Percentiles rank a stretch among this genome's conserved stretches.
These are phyloP conservation scores for Mesorhabditis sp. DNA, from an alignment of 2,888 invertebrate genomes.

Conservation along the genomic window DNA sequence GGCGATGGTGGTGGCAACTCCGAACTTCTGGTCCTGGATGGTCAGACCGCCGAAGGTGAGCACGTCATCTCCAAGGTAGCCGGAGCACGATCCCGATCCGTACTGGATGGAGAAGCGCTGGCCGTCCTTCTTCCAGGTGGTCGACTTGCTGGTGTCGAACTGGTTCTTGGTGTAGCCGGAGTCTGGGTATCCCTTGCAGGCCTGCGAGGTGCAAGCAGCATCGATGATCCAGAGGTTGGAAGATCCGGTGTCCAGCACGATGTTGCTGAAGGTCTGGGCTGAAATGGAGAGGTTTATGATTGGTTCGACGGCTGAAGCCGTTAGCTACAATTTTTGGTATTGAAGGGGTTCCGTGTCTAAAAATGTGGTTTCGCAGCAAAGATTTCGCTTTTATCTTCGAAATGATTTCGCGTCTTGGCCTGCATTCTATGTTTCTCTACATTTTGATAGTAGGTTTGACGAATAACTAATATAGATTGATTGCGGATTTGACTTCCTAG, in stretches of 20 bases:
- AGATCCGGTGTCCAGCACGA: constrained; percentile 48
- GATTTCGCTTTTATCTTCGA: too few species aligned
- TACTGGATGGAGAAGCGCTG: constrained; percentile 44
- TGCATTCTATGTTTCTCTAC: too few species aligned
- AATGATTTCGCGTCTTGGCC: too few species aligned
- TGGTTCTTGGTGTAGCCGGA: constrained; percentile 41
- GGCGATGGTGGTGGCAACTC: constrained; percentile 39
- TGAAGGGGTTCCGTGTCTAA: not conserved
- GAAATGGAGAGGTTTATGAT: constrained; percentile 9
- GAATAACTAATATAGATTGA: too few species aligned
- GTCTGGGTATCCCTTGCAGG: constrained; percentile 42
- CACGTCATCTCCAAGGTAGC: constrained; percentile 42
- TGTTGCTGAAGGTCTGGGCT: constrained; percentile 34
- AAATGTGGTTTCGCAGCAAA: too few species aligned
- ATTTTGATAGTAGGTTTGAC: too few species aligned
- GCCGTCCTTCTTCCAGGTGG: constrained; percentile 35
- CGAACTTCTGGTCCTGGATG: constrained; percentile 39
- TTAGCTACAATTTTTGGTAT: not conserved
- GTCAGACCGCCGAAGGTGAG: constrained; percentile 41
- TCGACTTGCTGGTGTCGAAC: constrained; percentile 46
- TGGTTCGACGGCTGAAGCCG: not conserved
- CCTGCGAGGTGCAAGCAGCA: constrained; percentile 36
- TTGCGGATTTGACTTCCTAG: too few species aligned
- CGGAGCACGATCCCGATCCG: constrained; percentile 48
- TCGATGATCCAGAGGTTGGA: constrained; percentile 52